A percentile compares a stretch with the other conserved stretches of the same genome.
Conservation (phyloP, 2,113 vertebrate genomes). For the Hydropotes inermis region DNA sequence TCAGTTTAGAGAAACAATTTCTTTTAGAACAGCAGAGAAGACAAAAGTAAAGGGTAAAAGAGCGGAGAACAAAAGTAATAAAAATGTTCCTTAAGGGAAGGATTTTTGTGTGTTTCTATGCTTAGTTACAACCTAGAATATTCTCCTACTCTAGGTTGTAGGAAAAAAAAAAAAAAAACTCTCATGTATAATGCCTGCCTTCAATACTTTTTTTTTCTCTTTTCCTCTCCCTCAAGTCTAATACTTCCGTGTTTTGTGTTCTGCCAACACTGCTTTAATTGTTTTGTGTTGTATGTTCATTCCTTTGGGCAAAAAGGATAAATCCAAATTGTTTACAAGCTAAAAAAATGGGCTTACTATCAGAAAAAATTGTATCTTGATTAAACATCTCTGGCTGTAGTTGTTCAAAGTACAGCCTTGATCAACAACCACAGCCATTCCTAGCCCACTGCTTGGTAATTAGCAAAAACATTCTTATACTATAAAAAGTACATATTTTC, state of each 20-base stretch:
- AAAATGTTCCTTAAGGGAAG: background rate
- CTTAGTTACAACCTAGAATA: background rate
- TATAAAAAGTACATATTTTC: background rate
- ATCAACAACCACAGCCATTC: background rate
- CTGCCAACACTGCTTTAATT: background rate
- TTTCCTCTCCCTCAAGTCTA: background rate
- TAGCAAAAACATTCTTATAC: background rate
- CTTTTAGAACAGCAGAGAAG: background rate
- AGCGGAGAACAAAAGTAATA: background rate
- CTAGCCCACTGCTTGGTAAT: background rate
- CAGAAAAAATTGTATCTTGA: background rate
- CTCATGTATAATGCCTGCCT: background rate
- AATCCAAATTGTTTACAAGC: conserved; percentile 23
- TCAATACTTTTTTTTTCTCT: background rate
- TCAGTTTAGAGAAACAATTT: background rate
- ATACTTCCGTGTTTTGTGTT: background rate
- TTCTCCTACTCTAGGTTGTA: background rate
- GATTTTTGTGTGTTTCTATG: background rate
- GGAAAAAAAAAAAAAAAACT: background rate
- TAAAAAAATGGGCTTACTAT: background rate
- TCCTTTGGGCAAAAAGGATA: background rate
- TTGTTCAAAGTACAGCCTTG: background rate
- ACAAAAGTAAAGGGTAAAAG: background rate
- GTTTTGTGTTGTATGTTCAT: background rate
- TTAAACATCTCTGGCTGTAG: background rate